Evolutionary conservation across 2,113 vertebrate species (phyloP), one percentile per base, ranked within the genome.

Genomic region (Zosterops borbonicus): DNA sequence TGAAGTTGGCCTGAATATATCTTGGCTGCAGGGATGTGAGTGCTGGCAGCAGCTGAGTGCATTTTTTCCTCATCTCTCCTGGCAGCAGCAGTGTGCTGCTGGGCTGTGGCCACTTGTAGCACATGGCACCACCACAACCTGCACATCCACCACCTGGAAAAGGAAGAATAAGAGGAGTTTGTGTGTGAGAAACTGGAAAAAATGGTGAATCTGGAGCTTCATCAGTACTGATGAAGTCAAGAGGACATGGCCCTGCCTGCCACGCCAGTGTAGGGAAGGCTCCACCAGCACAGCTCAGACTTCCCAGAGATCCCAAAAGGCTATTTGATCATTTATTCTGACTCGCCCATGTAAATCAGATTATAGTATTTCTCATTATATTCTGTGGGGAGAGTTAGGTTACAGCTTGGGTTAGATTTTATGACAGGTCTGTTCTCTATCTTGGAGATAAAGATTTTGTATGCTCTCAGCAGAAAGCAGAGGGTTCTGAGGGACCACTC

Each of bases 211-310:
- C 28, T 37, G 42, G 24, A 64, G 6, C 22, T 83, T 87, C 12
- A 29, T 37, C 37, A 42, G 41, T 31, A 15, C 29, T 55, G n/a
- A 50, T 39, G 37, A 64, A 24, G 7, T 49, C 7, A 6, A 11
- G 14, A 29, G 10, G 39, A 6, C 12, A 4, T 9, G 35, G n/a
- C 24, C 29, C 25, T 69, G 31, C 18, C 37, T 93, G 41, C 22
- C 31, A 16, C 0, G 0, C 18, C 33, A 29, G 6, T 6, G 14
- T 31, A 69, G 35, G 69, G 27, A 39, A 67, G 42, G 39, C 14
- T 87, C 14, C 41, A 69, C 16, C 37, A 80, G 58, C 42, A 44
- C 15, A 68, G 41, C 41, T 85, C 83, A 58, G 76, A 87, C n/a
- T 35, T 69, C 49, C n/a, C 62, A 19, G 67, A 39, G 11, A 46